Base-by-base conservation (phyloP, 2,888 invertebrate genomes). In the Apamea monoglypha region DNA sequence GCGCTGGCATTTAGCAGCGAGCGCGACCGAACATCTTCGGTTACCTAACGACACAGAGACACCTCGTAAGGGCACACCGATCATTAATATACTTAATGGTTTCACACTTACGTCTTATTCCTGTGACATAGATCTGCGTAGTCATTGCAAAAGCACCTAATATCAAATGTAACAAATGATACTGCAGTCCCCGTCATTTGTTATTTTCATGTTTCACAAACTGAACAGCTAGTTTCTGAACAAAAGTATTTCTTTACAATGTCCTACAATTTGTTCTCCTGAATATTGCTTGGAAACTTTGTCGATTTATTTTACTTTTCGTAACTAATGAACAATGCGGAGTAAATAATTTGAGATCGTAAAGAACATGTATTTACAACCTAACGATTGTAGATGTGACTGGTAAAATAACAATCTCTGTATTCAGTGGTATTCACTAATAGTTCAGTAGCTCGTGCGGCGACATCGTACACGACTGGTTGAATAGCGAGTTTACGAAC, bases 1-100 rank as follows among this genome's bases (percentile, higher is more conserved):
- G 85, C 87, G 92, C 82, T 93, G 94, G 92, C 93, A 95, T 95
- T 95, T 95, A 91, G 81, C 86, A 76, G 85, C 32, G 84, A 82
- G 83, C 74, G 85, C 86, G 88, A 87, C 85, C 88, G 86, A 89
- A 84, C 92, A 90, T 93, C 93, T 93, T 92, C 91, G 84, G 88
- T 94, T 94, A 94, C 92, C 91, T 93, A 93, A 94, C 86, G 72
- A 81, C 83, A 86, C 84, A 87, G 80, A 76, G 77, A 79, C 80
- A 77, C 79, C 66, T 80, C 72, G 79, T 85, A 82, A 87, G 85
- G 87, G 87, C 85, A 87, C 77, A 78, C 80, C 82, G 76, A 78
- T 84, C 80, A 84, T 86, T 81, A 74, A 79, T 82, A 70, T 83
- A 78, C 61, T 82, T 78, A 84, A 84, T 84, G 71, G 82, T 69